A percentile compares a stretch with the other conserved stretches of the same genome.
phyloP scores from a whole-genome alignment of 2,888 invertebrate species.

The Atrina japonica region DNA sequence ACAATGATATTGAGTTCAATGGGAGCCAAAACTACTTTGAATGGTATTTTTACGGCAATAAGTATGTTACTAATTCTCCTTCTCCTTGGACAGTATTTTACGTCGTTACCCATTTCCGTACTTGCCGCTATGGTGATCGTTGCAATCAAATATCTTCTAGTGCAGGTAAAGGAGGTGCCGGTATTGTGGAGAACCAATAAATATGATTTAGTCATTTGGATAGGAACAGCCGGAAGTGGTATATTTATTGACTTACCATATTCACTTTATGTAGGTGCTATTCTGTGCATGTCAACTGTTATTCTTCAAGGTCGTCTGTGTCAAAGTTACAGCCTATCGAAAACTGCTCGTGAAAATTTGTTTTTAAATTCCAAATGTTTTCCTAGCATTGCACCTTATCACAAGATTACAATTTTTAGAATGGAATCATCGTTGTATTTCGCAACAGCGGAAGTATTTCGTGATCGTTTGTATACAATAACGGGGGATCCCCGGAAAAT shows the following conservation, averaged over 20 bases:
- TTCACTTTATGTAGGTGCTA: conserved; percentile 70
- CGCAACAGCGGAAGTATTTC: conserved; percentile 76
- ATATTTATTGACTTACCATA: conserved; percentile 71
- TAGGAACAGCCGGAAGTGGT: conserved; percentile 61
- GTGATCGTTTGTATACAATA: conserved; percentile 64
- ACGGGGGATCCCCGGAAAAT: conserved; percentile 66
- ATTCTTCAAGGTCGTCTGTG: conserved; percentile 60
- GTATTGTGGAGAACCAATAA: conserved; percentile 88
- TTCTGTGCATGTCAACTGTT: conserved; percentile 59
- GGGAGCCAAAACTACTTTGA: conserved; percentile 70
- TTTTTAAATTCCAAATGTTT: conserved; percentile 19
- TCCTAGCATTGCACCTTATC: conserved; percentile 2
- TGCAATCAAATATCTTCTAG: conserved; percentile 80
- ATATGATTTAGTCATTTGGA: conserved; percentile 85
- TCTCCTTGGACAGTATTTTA: conserved; percentile 70
- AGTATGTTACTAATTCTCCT: conserved; percentile 74
- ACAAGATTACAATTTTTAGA: conserved; percentile 72
- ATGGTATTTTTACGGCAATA: conserved; percentile 65
- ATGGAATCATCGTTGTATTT: conserved; percentile 76
- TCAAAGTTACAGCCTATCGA: conserved; percentile 40
- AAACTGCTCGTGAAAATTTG: conserved; percentile 38
- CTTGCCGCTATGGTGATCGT: conserved; percentile 81
- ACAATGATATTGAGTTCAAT: conserved; percentile 69
- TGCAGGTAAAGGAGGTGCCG: conserved; percentile 86
- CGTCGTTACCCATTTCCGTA: conserved; percentile 73